phyloP scores from a whole-genome alignment of 2,797 vertebrate genomes.

The Macroramphosus scolopax region DNA sequence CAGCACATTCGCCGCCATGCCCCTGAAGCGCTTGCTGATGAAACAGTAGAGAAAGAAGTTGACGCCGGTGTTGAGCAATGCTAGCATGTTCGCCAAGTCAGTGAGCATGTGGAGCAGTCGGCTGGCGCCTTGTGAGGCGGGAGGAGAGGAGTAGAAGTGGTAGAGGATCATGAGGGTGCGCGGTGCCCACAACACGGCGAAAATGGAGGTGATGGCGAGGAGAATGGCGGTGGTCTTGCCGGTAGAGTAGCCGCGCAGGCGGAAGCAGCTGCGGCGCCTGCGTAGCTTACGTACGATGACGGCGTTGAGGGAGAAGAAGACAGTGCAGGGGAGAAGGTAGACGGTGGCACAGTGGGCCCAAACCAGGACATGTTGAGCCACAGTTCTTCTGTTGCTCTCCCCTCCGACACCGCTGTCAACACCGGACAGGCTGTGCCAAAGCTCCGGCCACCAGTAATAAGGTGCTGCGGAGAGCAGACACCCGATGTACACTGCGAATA shows the following conservation, averaged over 20 bases:
- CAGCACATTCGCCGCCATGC: slow-evolving; percentile 90
- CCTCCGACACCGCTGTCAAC: slow-evolving; percentile 34
- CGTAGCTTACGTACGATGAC: slow-evolving; percentile 90
- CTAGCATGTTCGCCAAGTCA: slow-evolving; percentile 94
- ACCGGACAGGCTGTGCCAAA: slow-evolving; percentile 85
- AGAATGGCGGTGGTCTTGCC: slow-evolving; percentile 96
- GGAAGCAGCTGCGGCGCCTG: slow-evolving; percentile 87
- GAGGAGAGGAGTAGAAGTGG: slow-evolving; percentile 89
- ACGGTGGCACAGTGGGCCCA: slow-evolving; percentile 94
- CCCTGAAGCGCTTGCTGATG: slow-evolving; percentile 95
- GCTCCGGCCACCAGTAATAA: slow-evolving; percentile 98
- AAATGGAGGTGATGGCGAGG: slow-evolving; percentile 93
- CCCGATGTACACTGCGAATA: slow-evolving; percentile 86
- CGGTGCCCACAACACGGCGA: slow-evolving; percentile 92
- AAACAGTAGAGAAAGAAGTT: slow-evolving; percentile 99
- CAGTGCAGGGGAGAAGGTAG: slow-evolving; percentile 92
- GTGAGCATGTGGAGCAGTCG: slow-evolving; percentile 87
- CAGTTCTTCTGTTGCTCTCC: slow-evolving; percentile 72
- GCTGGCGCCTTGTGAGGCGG: slow-evolving; percentile 78
- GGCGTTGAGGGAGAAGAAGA: slow-evolving; percentile 93
- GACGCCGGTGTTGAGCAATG: slow-evolving; percentile 93
- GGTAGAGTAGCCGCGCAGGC: slow-evolving; percentile 90
- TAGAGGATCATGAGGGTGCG: slow-evolving; percentile 92
- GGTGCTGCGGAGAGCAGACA: slow-evolving; percentile 91
- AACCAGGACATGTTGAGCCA: slow-evolving; percentile 87